Conservation (phyloP, 2,888 invertebrate genomes). For the Caenorhabditis imperialis region DNA sequence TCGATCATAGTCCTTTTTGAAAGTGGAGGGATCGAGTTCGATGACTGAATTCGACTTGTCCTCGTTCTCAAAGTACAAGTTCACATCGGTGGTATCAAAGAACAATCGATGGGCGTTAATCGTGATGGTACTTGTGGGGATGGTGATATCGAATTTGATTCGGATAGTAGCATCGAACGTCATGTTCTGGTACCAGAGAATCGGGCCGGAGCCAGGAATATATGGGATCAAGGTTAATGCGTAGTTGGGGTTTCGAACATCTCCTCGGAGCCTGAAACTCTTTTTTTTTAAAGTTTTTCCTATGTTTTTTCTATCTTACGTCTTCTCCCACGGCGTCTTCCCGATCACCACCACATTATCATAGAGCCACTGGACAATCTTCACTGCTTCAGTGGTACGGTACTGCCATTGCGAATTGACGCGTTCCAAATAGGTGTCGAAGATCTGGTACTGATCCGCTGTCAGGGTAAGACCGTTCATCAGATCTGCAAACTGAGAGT, state of each 20-base stretch:
- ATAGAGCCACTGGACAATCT: conserved; percentile 52
- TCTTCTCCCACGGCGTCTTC: conserved; percentile 55
- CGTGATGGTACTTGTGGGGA: conserved; percentile 20
- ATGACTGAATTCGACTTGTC: conserved; percentile 2
- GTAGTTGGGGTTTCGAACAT: conserved; percentile 21
- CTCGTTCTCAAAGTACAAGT: background rate
- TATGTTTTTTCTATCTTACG: too few relatives aligned
- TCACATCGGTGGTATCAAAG: conserved; percentile 15
- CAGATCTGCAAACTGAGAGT: conserved; percentile 15
- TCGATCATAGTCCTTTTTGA: conserved; percentile 41
- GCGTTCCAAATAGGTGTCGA: conserved; percentile 26
- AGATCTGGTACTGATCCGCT: conserved; percentile 15
- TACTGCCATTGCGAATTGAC: conserved; percentile 24
- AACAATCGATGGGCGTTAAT: conserved; percentile 48
- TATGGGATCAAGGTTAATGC: conserved; percentile 33
- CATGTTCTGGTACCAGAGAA: conserved; percentile 35
- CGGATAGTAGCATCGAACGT: conserved; percentile 46
- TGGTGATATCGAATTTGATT: conserved; percentile 21
- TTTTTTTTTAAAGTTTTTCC: too few relatives aligned
- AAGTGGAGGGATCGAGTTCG: background rate
- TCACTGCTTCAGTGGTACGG: conserved; percentile 2
- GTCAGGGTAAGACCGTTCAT: conserved; percentile 12
- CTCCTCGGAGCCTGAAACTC: too few relatives aligned
- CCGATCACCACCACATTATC: conserved; percentile 56
- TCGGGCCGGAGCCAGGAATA: conserved; percentile 40